A percentile compares a stretch with the other conserved stretches of the same genome.
Evolutionary conservation across 2,113 vertebrate genomes (phyloP).

Genomic region (Machaerirhynchus nigripectus): DNA sequence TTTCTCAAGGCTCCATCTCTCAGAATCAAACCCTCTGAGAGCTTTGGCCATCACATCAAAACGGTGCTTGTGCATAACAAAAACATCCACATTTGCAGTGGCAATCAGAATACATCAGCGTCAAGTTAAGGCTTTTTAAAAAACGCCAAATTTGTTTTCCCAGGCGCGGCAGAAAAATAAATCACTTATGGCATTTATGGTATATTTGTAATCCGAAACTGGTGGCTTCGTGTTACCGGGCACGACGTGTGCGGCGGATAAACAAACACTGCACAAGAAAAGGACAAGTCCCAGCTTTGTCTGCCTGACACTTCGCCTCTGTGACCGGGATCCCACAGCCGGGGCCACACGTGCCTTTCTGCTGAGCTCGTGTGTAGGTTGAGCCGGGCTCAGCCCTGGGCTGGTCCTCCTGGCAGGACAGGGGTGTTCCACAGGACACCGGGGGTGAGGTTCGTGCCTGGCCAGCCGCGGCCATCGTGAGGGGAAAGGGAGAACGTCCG

Average conservation of each 20-base stretch:
- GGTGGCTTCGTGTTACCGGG: constrained; percentile 15
- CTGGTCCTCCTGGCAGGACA: not conserved
- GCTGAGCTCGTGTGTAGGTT: not conserved
- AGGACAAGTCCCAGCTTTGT: constrained; percentile 50
- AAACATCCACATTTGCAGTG: not conserved
- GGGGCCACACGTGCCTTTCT: not conserved
- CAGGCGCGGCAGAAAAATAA: not conserved
- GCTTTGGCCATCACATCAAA: not conserved
- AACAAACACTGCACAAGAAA: constrained; percentile 1
- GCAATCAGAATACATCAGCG: constrained; percentile 12
- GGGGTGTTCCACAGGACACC: not conserved
- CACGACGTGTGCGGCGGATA: not conserved
- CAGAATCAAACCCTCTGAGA: not conserved
- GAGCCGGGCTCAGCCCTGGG: not conserved
- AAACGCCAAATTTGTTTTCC: not conserved
- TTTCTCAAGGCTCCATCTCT: not conserved
- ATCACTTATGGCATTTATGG: constrained; percentile 33
- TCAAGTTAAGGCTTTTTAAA: not conserved
- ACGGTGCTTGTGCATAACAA: not conserved
- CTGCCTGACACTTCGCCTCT: constrained; percentile 25
- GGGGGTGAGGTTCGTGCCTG: not conserved
- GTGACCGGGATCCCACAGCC: not conserved
- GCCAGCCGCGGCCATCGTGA: not conserved
- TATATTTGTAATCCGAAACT: constrained; percentile 44
- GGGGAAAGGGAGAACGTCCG: not conserved